Percentiles rank a stretch among this genome's conserved stretches.
phyloP scores from a whole-genome alignment of 2,113 vertebrate genomes.

The Narcine bancroftii region DNA sequence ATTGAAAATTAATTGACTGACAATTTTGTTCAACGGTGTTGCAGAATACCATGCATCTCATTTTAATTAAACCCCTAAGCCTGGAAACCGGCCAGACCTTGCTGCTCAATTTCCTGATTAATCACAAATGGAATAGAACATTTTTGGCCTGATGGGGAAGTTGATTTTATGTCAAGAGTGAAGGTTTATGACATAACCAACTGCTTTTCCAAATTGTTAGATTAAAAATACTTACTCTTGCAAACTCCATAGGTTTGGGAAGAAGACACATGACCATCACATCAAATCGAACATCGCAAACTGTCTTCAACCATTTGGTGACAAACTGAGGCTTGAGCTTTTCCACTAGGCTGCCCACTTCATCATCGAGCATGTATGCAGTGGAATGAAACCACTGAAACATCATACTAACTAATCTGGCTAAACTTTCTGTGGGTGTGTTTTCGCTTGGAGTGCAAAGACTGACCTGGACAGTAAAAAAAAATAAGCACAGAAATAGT shows the following conservation, averaged over 20 bases:
- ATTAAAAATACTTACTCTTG: conserved; percentile 67
- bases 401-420: conserved; percentile 93
- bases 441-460: conserved; percentile 96
- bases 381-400: conserved; percentile 99
- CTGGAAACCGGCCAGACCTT: too few species aligned
- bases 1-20: background rate
- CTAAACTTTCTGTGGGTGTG: conserved; percentile 91
- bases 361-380: conserved; percentile 98
- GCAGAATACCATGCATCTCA: background rate
- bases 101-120: background rate
- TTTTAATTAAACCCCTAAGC: background rate
- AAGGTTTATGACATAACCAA: too few species aligned
- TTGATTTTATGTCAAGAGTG: background rate
- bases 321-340: conserved; percentile 99
- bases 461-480: conserved; percentile 71
- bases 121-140: background rate
- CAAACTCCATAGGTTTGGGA: conserved; percentile 96
- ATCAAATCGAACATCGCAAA: conserved; percentile 93
- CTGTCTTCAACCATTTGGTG: conserved; percentile 96
- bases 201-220: background rate
- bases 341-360: conserved; percentile 95
- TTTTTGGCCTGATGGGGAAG: background rate
- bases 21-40: background rate
- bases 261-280: conserved; percentile 99
- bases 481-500: conserved; percentile 3